Evolutionary conservation across 2,797 vertebrate genomes (phyloP).

Genomic region (Clarias fuscus): DNA sequence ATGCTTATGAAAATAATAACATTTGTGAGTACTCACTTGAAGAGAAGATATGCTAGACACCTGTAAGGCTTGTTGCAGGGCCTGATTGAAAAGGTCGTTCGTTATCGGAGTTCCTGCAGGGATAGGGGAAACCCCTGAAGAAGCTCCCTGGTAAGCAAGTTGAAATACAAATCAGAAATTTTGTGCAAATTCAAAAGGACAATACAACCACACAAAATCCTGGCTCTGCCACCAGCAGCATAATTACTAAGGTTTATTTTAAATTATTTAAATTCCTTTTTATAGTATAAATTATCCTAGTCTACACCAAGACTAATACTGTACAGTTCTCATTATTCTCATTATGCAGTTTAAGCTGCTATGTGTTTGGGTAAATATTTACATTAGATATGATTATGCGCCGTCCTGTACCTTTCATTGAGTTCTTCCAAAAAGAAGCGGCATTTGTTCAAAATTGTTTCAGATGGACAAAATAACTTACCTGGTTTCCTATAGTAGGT

Average conservation of each 20-base stretch:
- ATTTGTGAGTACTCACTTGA: constrained; percentile 70
- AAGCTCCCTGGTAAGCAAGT: constrained; percentile 72
- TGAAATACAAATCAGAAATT: not conserved
- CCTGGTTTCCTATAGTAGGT: constrained; percentile 83
- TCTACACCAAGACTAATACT: not conserved
- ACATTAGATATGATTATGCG: not conserved
- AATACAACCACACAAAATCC: not conserved
- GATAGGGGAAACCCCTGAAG: constrained; percentile 80
- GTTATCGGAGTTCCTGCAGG: constrained; percentile 85
- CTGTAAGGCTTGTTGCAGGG: constrained; percentile 83
- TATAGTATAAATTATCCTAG: not conserved
- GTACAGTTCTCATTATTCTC: not conserved
- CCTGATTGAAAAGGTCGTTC: constrained; percentile 86
- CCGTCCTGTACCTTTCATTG: not conserved
- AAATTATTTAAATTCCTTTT: not conserved
- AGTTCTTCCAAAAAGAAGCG: not conserved
- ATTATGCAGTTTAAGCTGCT: not conserved
- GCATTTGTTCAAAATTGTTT: not conserved
- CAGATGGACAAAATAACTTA: constrained; percentile 48
- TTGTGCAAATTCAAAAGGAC: not conserved
- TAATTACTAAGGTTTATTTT: not conserved
- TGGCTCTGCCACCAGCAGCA: not conserved
- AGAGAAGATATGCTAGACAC: constrained; percentile 81
- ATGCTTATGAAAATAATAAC: not conserved
- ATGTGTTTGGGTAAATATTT: not conserved